Evolutionary conservation across 2,113 vertebrate genomes (phyloP).

Genomic region (Oncorhynchus gorbuscha): DNA sequence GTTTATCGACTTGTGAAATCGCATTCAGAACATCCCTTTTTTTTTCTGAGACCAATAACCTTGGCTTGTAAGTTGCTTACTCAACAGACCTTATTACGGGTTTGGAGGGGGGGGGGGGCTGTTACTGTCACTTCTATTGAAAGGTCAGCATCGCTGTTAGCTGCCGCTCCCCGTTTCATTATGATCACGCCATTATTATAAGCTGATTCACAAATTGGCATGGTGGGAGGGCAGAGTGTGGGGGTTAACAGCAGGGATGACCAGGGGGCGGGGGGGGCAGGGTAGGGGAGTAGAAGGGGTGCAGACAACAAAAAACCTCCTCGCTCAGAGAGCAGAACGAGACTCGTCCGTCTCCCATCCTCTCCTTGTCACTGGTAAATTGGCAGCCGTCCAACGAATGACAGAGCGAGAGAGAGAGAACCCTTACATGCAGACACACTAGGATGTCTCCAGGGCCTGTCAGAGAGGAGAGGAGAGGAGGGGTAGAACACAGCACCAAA

Average conservation of each 20-base stretch:
- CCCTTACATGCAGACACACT: background rate
- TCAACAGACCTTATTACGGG: constrained; percentile 76
- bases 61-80: constrained; percentile 77
- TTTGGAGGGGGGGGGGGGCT: background rate
- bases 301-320: background rate
- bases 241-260: constrained; percentile 1
- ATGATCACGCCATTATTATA: constrained; percentile 70
- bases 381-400: constrained; percentile 3
- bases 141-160: constrained; percentile 72
- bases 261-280: constrained; percentile 11
- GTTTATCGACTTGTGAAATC: constrained; percentile 74
- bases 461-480: background rate
- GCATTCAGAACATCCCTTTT: constrained; percentile 59
- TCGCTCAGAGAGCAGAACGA: too few relatives aligned
- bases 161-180: constrained; percentile 58
- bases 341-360: background rate
- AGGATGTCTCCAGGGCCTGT: background rate
- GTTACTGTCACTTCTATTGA: constrained; percentile 54
- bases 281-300: background rate
- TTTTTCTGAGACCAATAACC: constrained; percentile 53
- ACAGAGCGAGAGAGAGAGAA: constrained; percentile 23
- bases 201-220: constrained; percentile 74
- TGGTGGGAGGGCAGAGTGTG: constrained; percentile 30
- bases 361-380: constrained; percentile 13
- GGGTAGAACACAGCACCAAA: background rate